phyloP scores from a whole-genome alignment of 2,113 vertebrate genomes.

The Sturnus vulgaris region DNA sequence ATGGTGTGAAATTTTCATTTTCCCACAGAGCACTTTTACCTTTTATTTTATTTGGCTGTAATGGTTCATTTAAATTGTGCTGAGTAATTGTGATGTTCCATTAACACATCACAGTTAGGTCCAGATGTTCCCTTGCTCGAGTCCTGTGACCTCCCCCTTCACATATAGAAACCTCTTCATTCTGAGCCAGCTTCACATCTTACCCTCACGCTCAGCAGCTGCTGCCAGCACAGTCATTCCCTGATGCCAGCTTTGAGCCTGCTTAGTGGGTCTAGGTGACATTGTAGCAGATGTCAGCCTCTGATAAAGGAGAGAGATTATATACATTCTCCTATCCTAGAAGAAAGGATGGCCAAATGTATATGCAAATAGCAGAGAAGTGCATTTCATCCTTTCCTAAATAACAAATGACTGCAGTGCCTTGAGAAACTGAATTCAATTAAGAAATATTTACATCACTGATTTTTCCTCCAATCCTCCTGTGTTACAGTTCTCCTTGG shows the following conservation, averaged over 20 bases:
- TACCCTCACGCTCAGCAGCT: neutral
- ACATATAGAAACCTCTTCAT: neutral
- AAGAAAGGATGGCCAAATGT: neutral
- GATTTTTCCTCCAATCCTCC: neutral
- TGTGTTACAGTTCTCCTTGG: neutral
- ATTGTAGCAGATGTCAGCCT: neutral
- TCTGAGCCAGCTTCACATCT: neutral
- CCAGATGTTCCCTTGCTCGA: neutral
- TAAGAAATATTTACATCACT: neutral
- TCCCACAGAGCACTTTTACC: neutral
- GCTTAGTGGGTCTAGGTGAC: neutral
- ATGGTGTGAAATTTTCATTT: neutral
- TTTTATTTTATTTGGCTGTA: neutral
- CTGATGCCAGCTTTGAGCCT: neutral
- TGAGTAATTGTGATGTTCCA: slow-evolving; percentile 4
- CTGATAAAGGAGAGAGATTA: neutral
- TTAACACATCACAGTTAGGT: neutral
- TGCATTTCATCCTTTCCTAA: neutral
- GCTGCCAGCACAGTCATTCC: neutral
- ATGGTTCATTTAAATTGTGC: neutral
- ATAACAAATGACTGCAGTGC: neutral
- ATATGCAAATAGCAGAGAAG: neutral
- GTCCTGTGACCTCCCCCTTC: neutral
- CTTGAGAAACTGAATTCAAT: neutral
- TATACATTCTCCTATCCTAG: neutral